phyloP scores from a whole-genome alignment of 2,797 vertebrate species.

The Oreochromis grahami region DNA sequence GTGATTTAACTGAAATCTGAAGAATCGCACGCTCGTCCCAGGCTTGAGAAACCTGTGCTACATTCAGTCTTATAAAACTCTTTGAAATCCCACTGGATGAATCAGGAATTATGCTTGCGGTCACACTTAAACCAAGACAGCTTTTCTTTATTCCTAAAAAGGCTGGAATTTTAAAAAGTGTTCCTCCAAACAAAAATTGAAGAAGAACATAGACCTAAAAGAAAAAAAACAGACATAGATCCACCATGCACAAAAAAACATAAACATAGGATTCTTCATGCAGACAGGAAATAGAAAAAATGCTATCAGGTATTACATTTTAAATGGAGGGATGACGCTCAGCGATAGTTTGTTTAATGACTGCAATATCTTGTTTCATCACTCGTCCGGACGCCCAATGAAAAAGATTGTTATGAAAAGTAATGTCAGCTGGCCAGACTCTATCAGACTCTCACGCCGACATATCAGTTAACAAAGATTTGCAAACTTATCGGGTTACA shows the following conservation, averaged over 20 bases:
- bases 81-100: conserved; percentile 36
- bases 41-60: conserved; percentile 14
- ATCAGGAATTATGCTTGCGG: conserved; percentile 21
- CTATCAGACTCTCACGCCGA: neutral
- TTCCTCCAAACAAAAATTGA: neutral
- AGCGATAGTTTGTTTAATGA: neutral
- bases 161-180: neutral
- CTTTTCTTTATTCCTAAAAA: neutral
- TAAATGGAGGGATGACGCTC: neutral
- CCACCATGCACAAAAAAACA: neutral
- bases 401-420: conserved; percentile 41
- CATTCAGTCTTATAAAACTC: conserved; percentile 18
- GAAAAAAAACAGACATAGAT: neutral
- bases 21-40: conserved; percentile 1
- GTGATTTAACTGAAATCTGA: conserved; percentile 9
- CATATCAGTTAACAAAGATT: neutral
- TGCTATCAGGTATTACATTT: neutral
- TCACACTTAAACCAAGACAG: conserved; percentile 7
- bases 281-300: neutral
- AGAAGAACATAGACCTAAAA: neutral
- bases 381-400: neutral
- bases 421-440: conserved; percentile 35
- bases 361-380: neutral
- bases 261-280: neutral
- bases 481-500: neutral